phyloP scores from a whole-genome alignment of 1,140 invertebrate genomes.

The Carposina sasakii region DNA sequence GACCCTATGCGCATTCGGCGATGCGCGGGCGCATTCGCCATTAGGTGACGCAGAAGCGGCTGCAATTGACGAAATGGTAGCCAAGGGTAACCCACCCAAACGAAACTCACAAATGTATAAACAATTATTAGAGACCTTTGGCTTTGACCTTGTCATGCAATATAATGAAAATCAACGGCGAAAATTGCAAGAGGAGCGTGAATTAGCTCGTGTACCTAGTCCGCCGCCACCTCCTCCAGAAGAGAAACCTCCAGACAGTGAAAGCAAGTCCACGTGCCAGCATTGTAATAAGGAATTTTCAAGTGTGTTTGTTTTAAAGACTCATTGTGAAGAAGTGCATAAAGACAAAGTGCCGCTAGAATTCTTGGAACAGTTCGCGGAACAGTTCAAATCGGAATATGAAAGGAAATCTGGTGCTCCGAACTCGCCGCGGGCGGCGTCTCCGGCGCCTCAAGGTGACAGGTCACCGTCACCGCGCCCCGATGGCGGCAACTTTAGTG shows the following conservation, averaged over 20 bases:
- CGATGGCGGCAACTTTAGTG: slow-evolving; percentile 64
- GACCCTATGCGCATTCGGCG: slow-evolving; percentile 84
- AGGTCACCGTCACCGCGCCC: slow-evolving; percentile 72
- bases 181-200: slow-evolving; percentile 70
- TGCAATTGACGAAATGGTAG: slow-evolving; percentile 67
- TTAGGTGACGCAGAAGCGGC: slow-evolving; percentile 69
- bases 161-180: slow-evolving; percentile 94
- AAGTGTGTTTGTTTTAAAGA: slow-evolving; percentile 95
- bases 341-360: slow-evolving; percentile 91
- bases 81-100: slow-evolving; percentile 73
- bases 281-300: slow-evolving; percentile 95
- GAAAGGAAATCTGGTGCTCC: slow-evolving; percentile 85
- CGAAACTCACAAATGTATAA: slow-evolving; percentile 90
- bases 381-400: slow-evolving; percentile 90
- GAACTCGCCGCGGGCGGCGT: slow-evolving; percentile 76
- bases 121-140: slow-evolving; percentile 92
- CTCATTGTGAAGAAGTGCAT: slow-evolving; percentile 96
- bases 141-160: slow-evolving; percentile 97
- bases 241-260: slow-evolving; percentile 75
- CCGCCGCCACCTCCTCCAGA: slow-evolving; percentile 74
- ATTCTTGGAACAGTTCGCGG: slow-evolving; percentile 92
- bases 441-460: slow-evolving; percentile 61
- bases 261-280: slow-evolving; percentile 85
- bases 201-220: slow-evolving; percentile 72
- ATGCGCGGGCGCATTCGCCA: slow-evolving; percentile 74